Conservation (phyloP, 2,888 invertebrate genomes). For the Brachynemurus nebulosus region DNA sequence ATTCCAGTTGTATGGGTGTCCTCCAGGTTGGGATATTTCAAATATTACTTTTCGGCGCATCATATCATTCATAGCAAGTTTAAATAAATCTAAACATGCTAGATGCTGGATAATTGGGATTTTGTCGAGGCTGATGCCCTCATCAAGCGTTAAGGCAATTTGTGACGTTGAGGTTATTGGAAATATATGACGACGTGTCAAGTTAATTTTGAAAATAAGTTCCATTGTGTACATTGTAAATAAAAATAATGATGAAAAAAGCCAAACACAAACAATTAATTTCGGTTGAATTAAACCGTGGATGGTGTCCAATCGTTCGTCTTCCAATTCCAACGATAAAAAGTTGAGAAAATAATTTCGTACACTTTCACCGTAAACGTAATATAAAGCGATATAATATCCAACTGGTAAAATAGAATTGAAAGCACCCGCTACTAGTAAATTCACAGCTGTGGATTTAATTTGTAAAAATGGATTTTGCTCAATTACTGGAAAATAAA, state of each 20-base stretch:
- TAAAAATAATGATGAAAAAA: constrained; percentile 52
- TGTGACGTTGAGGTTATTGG: constrained; percentile 37
- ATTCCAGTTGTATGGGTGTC: constrained; percentile 82
- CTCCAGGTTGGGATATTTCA: constrained; percentile 65
- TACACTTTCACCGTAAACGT: constrained; percentile 41
- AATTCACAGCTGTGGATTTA: constrained; percentile 39
- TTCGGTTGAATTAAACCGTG: constrained; percentile 34
- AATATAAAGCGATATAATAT: constrained; percentile 47
- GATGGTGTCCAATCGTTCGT: constrained; percentile 36
- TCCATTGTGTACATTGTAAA: constrained; percentile 57
- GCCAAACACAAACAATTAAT: constrained; percentile 50
- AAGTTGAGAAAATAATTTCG: constrained; percentile 37
- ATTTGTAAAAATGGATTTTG: constrained; percentile 54
- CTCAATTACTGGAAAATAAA: constrained; percentile 56
- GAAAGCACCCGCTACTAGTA: constrained; percentile 42
- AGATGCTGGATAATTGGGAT: constrained; percentile 59
- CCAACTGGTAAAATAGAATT: constrained; percentile 47
- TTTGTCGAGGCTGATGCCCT: constrained; percentile 43
- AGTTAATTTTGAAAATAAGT: constrained; percentile 51
- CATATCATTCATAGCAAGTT: constrained; percentile 47
- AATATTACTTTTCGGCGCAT: constrained; percentile 50
- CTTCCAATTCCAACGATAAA: constrained; percentile 39
- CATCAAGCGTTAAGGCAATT: constrained; percentile 38
- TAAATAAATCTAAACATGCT: constrained; percentile 59
- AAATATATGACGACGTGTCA: constrained; percentile 57